These are phyloP conservation scores for Microcebus lehilahytsara DNA, from an alignment of 2,113 vertebrate species.

Conservation along the genomic window DNA sequence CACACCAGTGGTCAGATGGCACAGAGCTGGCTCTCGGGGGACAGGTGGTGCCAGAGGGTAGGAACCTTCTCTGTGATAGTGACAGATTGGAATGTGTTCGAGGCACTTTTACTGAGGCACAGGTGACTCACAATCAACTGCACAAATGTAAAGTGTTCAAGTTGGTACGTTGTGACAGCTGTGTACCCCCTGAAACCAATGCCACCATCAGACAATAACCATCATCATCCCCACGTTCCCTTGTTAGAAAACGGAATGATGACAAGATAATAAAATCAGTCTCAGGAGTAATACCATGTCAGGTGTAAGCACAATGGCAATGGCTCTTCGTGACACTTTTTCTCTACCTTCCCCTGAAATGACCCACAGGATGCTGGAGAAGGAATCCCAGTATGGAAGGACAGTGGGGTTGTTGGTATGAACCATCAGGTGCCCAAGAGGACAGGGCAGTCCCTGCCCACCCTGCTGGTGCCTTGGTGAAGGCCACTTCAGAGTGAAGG, in stretches of 20 bases:
- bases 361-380: not conserved
- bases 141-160: not conserved
- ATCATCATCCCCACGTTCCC: not conserved
- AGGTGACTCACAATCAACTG: not conserved
- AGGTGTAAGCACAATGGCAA: not conserved
- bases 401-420: not conserved
- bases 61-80: not conserved
- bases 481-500: not conserved
- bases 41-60: not conserved
- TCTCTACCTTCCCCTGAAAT: not conserved
- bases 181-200: not conserved
- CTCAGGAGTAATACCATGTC: not conserved
- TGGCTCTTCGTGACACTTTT: not conserved
- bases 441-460: not conserved
- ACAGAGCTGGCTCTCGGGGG: not conserved
- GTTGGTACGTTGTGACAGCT: not conserved
- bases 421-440: not conserved
- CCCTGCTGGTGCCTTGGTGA: not conserved
- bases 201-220: not conserved
- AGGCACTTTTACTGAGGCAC: not conserved
- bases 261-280: not conserved
- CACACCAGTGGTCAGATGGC: not conserved
- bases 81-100: not conserved
- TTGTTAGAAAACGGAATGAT: not conserved
- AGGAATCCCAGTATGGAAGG: not conserved